A percentile compares a stretch with the other conserved stretches of the same genome.
Conservation (phyloP, 2,797 vertebrate species). For the Zalophus californianus region DNA sequence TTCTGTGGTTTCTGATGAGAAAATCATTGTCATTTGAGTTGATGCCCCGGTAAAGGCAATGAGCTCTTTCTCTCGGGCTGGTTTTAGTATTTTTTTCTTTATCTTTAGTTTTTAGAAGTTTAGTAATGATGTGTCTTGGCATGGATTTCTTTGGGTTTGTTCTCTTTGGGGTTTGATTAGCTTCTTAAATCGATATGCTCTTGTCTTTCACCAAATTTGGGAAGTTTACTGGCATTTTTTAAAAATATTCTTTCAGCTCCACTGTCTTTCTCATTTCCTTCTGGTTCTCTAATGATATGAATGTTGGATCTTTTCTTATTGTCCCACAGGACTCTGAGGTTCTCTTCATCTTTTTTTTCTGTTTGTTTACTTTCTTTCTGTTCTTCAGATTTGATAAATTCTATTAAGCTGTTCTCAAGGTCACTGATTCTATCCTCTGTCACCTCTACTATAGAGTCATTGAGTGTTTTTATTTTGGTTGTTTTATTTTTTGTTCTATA, state of each 20-base stretch:
- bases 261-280: background rate
- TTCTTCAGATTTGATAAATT: background rate
- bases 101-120: background rate
- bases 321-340: background rate
- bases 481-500: background rate
- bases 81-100: background rate
- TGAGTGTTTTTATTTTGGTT: constrained; percentile 5
- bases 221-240: background rate
- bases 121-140: background rate
- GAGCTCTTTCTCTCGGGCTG: background rate
- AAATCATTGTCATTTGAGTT: background rate
- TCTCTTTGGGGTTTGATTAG: background rate
- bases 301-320: background rate
- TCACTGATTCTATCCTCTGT: background rate
- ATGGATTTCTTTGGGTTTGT: background rate
- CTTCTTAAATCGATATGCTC: constrained; percentile 2
- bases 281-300: background rate
- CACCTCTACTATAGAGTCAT: background rate
- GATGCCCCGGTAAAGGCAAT: background rate
- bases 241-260: background rate
- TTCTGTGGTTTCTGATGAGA: background rate
- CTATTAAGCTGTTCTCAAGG: background rate
- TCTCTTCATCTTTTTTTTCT: background rate
- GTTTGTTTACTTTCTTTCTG: background rate
- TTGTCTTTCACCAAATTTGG: background rate